A percentile compares a stretch with the other conserved stretches of the same genome.
phyloP scores from a whole-genome alignment of 2,888 invertebrate species.

The Nomada lathburiana region DNA sequence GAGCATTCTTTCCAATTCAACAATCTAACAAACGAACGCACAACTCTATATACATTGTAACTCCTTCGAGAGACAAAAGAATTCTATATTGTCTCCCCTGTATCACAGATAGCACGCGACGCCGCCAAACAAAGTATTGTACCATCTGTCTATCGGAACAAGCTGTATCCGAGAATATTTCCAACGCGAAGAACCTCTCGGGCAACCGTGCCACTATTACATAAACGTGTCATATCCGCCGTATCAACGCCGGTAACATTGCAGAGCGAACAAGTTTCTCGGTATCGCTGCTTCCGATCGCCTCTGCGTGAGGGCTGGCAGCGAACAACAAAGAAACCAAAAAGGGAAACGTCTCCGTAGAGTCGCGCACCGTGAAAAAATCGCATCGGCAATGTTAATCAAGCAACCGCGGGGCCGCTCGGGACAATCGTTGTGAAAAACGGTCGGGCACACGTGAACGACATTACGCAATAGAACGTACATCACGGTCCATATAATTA shows the following conservation, averaged over 20 bases:
- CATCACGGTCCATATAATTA: background rate
- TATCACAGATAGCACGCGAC: background rate
- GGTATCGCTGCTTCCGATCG: slow-evolving; percentile 31
- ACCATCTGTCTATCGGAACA: background rate
- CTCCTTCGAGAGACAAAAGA: too few species aligned
- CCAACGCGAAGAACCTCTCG: background rate
- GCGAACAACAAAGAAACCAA: slow-evolving; percentile 33
- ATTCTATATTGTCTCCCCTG: too few species aligned
- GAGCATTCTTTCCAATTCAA: background rate
- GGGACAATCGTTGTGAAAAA: slow-evolving; percentile 25
- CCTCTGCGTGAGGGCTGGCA: background rate
- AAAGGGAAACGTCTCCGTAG: slow-evolving; percentile 38
- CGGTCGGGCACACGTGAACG: background rate
- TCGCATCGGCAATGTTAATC: slow-evolving; percentile 27
- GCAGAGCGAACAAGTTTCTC: slow-evolving; percentile 27
- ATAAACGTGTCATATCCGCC: slow-evolving; percentile 41
- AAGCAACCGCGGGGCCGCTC: slow-evolving; percentile 7
- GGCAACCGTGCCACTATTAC: slow-evolving; percentile 7
- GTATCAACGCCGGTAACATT: slow-evolving; percentile 35
- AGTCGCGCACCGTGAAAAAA: slow-evolving; percentile 40
- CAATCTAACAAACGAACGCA: background rate
- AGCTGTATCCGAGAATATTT: background rate
- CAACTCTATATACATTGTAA: background rate
- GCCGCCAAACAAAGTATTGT: background rate
- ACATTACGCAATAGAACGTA: slow-evolving; percentile 3